Conservation (phyloP, 2,888 invertebrate species). For the Atrina japonica region DNA sequence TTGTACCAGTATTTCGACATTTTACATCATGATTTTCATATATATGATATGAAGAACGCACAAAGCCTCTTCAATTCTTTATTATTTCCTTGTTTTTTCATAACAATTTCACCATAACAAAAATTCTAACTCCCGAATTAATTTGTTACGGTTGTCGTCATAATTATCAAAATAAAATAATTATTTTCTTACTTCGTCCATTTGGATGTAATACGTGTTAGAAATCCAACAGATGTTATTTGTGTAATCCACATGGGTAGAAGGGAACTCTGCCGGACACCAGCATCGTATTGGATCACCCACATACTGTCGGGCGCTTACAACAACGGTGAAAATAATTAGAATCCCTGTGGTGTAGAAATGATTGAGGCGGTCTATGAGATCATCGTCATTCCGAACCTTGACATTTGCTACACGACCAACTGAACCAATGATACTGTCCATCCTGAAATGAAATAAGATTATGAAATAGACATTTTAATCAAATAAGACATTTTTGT, state of each 20-base stretch:
- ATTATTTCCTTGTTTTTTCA: too few relatives aligned
- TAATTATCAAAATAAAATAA: too few relatives aligned
- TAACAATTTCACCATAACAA: too few relatives aligned
- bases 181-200: constrained; percentile 57
- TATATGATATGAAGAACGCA: too few relatives aligned
- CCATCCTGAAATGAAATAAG: constrained; percentile 69
- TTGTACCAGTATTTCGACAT: too few relatives aligned
- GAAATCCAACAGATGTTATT: constrained; percentile 83
- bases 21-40: too few relatives aligned
- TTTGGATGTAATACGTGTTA: constrained; percentile 82
- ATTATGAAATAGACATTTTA: constrained; percentile 2
- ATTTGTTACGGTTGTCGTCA: too few relatives aligned
- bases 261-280: constrained; percentile 82
- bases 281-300: constrained; percentile 80
- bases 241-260: constrained; percentile 82
- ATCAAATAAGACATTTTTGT: too few relatives aligned
- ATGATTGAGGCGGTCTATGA: constrained; percentile 79
- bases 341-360: constrained; percentile 79
- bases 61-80: too few relatives aligned
- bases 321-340: constrained; percentile 79
- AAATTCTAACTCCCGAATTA: too few relatives aligned
- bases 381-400: constrained; percentile 79
- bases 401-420: constrained; percentile 78
- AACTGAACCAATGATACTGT: constrained; percentile 78
- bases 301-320: constrained; percentile 80